Conservation (phyloP, 2,888 invertebrate genomes). For the Hermodice carunculata region DNA sequence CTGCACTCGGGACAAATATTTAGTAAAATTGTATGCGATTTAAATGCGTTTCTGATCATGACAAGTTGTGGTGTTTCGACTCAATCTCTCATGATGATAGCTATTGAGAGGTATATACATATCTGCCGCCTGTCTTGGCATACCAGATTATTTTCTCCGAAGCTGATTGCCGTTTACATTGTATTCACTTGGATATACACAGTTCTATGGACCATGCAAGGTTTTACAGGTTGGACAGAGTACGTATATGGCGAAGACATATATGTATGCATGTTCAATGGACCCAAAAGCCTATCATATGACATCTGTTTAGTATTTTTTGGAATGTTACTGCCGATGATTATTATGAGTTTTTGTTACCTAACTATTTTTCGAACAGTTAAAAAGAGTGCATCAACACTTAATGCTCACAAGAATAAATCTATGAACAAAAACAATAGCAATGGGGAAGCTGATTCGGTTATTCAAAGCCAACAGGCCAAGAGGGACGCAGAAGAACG, state of each 20-base stretch:
- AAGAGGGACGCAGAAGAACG: neutral
- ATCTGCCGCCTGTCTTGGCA: constrained; percentile 16
- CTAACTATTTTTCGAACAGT: constrained; percentile 21
- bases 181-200: constrained; percentile 21
- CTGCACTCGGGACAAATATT: constrained; percentile 16
- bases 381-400: neutral
- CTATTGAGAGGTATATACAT: constrained; percentile 29
- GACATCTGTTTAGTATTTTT: constrained; percentile 25
- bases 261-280: constrained; percentile 26
- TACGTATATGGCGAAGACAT: constrained; percentile 23
- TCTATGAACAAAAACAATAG: no score
- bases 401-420: neutral
- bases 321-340: constrained; percentile 29
- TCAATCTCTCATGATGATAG: constrained; percentile 30
- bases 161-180: constrained; percentile 4
- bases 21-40: constrained; percentile 15
- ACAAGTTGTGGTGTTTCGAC: constrained; percentile 26
- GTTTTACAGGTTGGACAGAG: constrained; percentile 31
- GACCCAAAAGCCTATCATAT: constrained; percentile 22
- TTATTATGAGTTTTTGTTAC: constrained; percentile 23
- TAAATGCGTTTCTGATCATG: constrained; percentile 31
- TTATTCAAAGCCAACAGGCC: no score
- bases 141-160: neutral
- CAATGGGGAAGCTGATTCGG: no score
- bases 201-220: constrained; percentile 22